Evolutionary conservation across 2,113 vertebrate genomes (phyloP).

Genomic region (Trematocara unimaculatum): DNA sequence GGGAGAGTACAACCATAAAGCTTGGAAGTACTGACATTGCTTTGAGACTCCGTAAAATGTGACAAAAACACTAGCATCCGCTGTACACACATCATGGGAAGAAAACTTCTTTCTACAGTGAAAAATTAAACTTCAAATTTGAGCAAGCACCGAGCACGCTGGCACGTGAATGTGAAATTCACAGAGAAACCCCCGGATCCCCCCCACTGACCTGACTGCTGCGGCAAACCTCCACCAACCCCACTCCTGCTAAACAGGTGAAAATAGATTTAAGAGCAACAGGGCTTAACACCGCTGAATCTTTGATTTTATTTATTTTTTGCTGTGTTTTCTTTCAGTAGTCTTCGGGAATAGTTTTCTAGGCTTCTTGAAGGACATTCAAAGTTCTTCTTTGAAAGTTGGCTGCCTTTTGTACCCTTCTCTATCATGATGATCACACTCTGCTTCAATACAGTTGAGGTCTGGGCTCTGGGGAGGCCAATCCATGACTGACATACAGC

Average conservation of each 20-base stretch:
- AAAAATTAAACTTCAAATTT: no score
- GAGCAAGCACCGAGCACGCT: no score
- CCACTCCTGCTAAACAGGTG: no score
- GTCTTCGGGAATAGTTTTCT: not conserved
- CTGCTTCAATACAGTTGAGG: not conserved
- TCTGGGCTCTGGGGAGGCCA: not conserved
- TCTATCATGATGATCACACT: not conserved
- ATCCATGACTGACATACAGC: not conserved
- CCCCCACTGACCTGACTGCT: no score
- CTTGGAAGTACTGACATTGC: not conserved
- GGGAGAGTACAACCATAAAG: not conserved
- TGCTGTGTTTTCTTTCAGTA: not conserved
- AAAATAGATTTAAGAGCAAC: no score
- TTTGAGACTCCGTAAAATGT: not conserved
- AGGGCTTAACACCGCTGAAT: no score
- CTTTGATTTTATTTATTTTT: not conserved
- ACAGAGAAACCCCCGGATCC: no score
- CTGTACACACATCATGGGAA: not conserved
- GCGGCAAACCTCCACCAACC: no score
- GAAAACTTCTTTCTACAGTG: not conserved
- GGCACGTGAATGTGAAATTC: no score
- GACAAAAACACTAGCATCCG: not conserved
- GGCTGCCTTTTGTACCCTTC: not conserved
- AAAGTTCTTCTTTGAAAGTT: not conserved
- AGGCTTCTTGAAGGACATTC: not conserved